phyloP scores from a whole-genome alignment of 2,797 vertebrate genomes.

The Crocodylus rhombifer region DNA sequence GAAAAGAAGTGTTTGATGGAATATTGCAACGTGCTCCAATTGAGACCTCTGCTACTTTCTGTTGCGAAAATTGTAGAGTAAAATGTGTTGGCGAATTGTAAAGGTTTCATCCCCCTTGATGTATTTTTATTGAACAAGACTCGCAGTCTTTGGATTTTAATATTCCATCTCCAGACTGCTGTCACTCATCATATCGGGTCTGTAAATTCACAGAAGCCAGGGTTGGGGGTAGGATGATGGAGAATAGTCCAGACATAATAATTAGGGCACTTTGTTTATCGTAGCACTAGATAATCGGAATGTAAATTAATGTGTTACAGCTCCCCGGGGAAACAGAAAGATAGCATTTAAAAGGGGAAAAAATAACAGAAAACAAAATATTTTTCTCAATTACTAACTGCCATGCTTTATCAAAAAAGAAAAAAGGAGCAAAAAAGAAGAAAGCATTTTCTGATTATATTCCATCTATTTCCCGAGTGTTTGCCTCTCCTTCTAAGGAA shows the following conservation, averaged over 20 bases:
- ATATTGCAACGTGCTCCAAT: constrained; percentile 64
- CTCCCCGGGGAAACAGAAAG: constrained; percentile 29
- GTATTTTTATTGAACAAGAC: constrained; percentile 74
- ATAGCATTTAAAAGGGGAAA: constrained; percentile 34
- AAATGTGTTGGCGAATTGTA: constrained; percentile 71
- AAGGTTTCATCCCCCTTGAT: constrained; percentile 75
- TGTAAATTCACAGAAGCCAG: constrained; percentile 21
- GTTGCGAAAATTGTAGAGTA: constrained; percentile 75
- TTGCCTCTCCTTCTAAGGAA: constrained; percentile 54
- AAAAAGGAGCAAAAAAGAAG: too few species aligned
- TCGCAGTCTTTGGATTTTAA: constrained; percentile 74
- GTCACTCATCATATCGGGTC: constrained; percentile 65
- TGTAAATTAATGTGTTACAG: constrained; percentile 42
- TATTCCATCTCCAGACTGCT: constrained; percentile 66
- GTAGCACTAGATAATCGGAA: not conserved
- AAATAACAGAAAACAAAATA: not conserved
- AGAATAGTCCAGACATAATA: constrained; percentile 40
- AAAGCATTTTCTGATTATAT: constrained; percentile 45
- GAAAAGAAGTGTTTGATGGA: constrained; percentile 68
- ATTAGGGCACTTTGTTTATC: constrained; percentile 46
- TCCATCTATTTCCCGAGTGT: constrained; percentile 45
- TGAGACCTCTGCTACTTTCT: constrained; percentile 66
- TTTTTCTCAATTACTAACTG: not conserved
- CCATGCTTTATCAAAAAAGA: not conserved
- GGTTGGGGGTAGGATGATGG: not conserved